Evolutionary conservation across 1,140 invertebrate genomes (phyloP).

Genomic region (Chrysomallon squamiferum): DNA sequence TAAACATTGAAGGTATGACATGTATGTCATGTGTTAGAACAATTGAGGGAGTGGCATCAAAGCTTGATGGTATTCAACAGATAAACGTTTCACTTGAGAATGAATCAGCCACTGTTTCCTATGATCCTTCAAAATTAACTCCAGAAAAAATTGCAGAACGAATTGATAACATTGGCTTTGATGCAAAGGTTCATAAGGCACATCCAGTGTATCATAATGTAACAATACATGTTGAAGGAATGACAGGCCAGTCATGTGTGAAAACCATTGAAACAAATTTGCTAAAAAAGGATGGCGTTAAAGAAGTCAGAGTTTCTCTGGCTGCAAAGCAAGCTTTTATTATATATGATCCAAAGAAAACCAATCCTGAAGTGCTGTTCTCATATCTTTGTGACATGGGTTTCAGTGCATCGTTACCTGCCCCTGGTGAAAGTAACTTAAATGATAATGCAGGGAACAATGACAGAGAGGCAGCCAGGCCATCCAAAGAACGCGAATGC

Average conservation of each 20-base stretch:
- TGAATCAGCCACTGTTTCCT: slow-evolving; percentile 47
- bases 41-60: slow-evolving; percentile 54
- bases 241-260: slow-evolving; percentile 65
- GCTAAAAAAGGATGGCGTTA: slow-evolving; percentile 42
- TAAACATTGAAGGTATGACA: slow-evolving; percentile 60
- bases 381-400: slow-evolving; percentile 60
- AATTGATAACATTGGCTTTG: slow-evolving; percentile 64
- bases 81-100: slow-evolving; percentile 66
- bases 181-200: slow-evolving; percentile 28
- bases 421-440: too few species aligned
- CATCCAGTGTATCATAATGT: slow-evolving; percentile 3
- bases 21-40: slow-evolving; percentile 63
- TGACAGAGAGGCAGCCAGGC: slow-evolving; percentile 2
- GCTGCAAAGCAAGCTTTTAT: slow-evolving; percentile 49
- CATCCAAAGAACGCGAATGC: slow-evolving; percentile 27
- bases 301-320: slow-evolving; percentile 52
- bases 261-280: slow-evolving; percentile 58
- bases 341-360: slow-evolving; percentile 47
- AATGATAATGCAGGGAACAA: too few species aligned
- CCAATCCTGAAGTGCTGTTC: slow-evolving; percentile 38
- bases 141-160: slow-evolving; percentile 39
- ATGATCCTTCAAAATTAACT: slow-evolving; percentile 36
- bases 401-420: slow-evolving; percentile 48
- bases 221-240: slow-evolving; percentile 53
- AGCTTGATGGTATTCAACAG: slow-evolving; percentile 46